Evolutionary conservation across 2,113 vertebrate species (phyloP), one percentile per base, ranked within the genome.

Genomic region (Neolamprologus sp.): DNA sequence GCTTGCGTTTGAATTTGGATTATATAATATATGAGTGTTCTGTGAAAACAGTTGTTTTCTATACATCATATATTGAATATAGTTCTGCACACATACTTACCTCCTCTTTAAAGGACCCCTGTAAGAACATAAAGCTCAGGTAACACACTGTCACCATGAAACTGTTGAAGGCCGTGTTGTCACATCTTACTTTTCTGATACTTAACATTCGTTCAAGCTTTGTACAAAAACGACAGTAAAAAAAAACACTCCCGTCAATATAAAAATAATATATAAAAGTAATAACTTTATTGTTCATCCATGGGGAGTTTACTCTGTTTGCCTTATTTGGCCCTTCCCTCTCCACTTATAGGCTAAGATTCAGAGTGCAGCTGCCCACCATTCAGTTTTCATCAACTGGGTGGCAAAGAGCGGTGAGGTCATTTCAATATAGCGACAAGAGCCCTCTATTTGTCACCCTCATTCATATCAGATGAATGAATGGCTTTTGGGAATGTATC

Each of bases 371-470:
- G 94, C 94, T 94, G 93, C 91, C 90, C 86, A 65, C 90, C 80
- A 49, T 85, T 92, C 90, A 82, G 55, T 91, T 94, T 92, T 94
- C 94, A 94, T 94, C 93, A 82, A 55, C 80, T 71, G 90, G 84
- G 79, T 88, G 92, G 85, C 88, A 88, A 94, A 91, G 87, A 45
- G 55, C 45, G 35, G 87, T 96, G 95, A 96, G 91, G 91, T 96
- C 93, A 94, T 90, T 51, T 86, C 86, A 87, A 55, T 84, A 88
- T 84, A 87, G 92, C 91, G 91, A 90, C 92, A 92, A 91, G 90
- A 90, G 92, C 88, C 88, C 85, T 88, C 78, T 90, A 90, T 92
- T 84, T 92, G 81, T 94, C 88, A 83, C 87, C 53, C 80, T 57
- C 78, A 87, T 86, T 90, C 86, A 82, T 71, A 86, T 91, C 86